Evolutionary conservation across 2,113 vertebrate genomes (phyloP), one percentile per base, ranked within the genome.

Genomic region (Phalacrocorax aristotelis): DNA sequence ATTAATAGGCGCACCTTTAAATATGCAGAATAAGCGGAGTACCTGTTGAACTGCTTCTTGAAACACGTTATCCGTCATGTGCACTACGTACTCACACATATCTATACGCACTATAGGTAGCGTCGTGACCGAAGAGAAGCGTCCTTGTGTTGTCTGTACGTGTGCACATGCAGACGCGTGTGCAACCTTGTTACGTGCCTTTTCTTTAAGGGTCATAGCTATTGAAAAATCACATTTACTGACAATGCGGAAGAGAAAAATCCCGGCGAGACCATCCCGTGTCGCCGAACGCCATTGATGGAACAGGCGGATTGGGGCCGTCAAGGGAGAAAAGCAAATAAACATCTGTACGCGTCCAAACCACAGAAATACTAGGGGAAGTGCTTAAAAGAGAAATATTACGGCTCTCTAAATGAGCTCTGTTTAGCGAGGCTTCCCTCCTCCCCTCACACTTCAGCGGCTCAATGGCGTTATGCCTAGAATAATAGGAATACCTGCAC

Each of bases 21-120:
- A 38, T 29, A 44, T 10, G 46, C 54, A 40, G 57, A 65, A 70
- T 32, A 82, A 79, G 61, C 9, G 14, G 61, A 61, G 18, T 42
- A 94, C 88, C 94, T 95, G 94, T 96, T 95, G 96, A 95, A 87
- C 26, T 44, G 54, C 40, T 92, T 34, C 74, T 71, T 74, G 71
- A 38, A 86, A 76, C 6, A 15, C 42, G 7, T 64, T 89, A 34
- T 60, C 62, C 17, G 11, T 32, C 46, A 2, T 38, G 55, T 81
- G 38, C 20, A 9, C 38, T 46, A 29, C 7, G 4, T 34, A 13
- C 38, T 60, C 11, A 2, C 17, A 42, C 29, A 42, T 27, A 69
- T 29, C 84, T 66, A 13, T 13, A 36, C 16, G 40, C 64, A 3
- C 58, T 19, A 15, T 1, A 36, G 79, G 10, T 3, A 70, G 44